phyloP scores from a whole-genome alignment of 2,888 invertebrate species.

The Meghimatium bilineatum region DNA sequence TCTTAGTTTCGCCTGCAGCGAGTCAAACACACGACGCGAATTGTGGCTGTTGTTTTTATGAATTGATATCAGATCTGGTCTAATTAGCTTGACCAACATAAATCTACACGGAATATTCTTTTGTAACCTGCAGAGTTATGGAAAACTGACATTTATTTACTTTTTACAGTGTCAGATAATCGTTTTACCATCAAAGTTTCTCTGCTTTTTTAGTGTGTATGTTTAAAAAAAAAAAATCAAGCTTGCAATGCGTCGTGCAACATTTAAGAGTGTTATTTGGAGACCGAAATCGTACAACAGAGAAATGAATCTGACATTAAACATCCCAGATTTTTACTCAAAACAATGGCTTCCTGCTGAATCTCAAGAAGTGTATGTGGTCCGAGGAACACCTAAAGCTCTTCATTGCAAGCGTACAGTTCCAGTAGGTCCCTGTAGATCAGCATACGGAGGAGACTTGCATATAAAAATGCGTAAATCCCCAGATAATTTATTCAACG shows the following conservation, averaged over 20 bases:
- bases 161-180: no score
- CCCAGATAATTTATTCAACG: not conserved
- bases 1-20: no score
- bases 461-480: not conserved
- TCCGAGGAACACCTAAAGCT: not conserved
- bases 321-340: not conserved
- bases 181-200: no score
- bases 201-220: no score
- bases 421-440: not conserved
- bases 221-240: not conserved
- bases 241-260: not conserved
- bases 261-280: not conserved
- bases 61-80: no score
- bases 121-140: no score
- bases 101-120: no score
- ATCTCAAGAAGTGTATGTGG: not conserved
- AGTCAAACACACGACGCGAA: no score
- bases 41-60: no score
- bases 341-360: not conserved
- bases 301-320: not conserved
- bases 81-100: no score
- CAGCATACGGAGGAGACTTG: no score
- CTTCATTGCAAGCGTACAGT: not conserved
- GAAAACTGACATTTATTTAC: no score
- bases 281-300: not conserved